A percentile compares a stretch with the other conserved stretches of the same genome.
Conservation (phyloP, 2,888 invertebrate genomes). For the Cheilosia urbana region DNA sequence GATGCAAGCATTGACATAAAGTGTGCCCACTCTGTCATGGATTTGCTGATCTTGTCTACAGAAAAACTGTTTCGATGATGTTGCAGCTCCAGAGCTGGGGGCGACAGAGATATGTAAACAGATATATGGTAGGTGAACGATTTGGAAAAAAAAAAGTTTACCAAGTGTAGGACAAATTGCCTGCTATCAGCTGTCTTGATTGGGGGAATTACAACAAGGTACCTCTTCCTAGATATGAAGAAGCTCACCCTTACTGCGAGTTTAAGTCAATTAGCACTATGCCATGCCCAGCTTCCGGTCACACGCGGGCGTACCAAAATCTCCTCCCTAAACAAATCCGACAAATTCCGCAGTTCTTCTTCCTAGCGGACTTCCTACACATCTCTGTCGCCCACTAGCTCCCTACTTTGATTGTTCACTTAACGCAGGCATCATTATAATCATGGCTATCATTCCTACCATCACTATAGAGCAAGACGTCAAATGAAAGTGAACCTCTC, state of each 20-base stretch:
- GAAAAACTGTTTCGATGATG: neutral
- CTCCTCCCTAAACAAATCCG: neutral
- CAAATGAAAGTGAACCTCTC: slow-evolving; percentile 14
- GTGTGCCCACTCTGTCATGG: slow-evolving; percentile 4
- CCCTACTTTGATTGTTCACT: slow-evolving; percentile 14
- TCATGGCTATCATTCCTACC: slow-evolving; percentile 7
- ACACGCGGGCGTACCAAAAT: neutral
- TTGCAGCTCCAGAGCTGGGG: neutral
- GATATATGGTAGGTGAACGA: neutral
- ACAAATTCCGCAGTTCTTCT: neutral
- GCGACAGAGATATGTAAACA: neutral
- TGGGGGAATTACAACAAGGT: neutral
- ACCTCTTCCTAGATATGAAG: neutral
- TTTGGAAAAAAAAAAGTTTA: neutral
- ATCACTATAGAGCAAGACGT: neutral
- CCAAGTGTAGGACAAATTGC: too few species aligned
- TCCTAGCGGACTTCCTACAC: neutral
- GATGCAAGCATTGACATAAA: slow-evolving; percentile 22
- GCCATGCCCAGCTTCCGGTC: neutral
- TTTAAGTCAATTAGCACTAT: too few species aligned
- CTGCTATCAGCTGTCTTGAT: neutral
- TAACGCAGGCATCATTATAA: slow-evolving; percentile 5
- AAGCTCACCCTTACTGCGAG: neutral
- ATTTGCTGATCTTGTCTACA: slow-evolving; percentile 2
- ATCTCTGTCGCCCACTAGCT: neutral